A percentile compares a stretch with the other conserved stretches of the same genome.
phyloP scores from a whole-genome alignment of 2,113 vertebrate species.

The Oreochromis niloticus region DNA sequence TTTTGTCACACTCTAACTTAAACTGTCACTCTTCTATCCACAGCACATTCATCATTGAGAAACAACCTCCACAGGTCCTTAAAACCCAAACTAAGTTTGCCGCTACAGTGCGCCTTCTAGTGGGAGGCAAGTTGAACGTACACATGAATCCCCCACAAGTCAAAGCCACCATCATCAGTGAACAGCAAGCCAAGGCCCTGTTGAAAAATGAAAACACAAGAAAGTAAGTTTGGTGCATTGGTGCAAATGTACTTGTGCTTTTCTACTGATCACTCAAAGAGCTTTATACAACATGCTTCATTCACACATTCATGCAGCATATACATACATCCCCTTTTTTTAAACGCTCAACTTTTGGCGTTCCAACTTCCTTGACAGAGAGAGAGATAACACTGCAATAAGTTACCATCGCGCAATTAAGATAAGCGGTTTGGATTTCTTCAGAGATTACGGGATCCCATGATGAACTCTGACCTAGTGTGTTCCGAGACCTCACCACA shows the following conservation, averaged over 20 bases:
- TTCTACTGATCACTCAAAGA: not conserved
- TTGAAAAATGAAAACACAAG: constrained; percentile 88
- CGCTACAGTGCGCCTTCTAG: constrained; percentile 90
- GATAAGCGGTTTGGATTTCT: not conserved
- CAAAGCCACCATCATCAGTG: constrained; percentile 97
- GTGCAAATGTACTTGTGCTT: not conserved
- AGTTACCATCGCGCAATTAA: not conserved
- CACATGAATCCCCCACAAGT: constrained; percentile 98
- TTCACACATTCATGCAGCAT: not conserved
- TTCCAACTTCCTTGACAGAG: not conserved
- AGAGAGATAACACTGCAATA: not conserved
- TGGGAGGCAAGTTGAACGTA: constrained; percentile 94
- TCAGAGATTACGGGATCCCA: not conserved
- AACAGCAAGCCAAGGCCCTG: constrained; percentile 90
- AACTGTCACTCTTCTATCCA: not conserved
- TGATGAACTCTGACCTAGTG: constrained; percentile 1
- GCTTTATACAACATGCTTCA: not conserved
- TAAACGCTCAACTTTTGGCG: not conserved
- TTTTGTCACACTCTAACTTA: not conserved
- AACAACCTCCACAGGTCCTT: constrained; percentile 95
- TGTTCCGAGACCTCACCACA: constrained; percentile 19
- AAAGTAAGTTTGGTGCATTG: constrained; percentile 73
- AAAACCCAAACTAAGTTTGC: constrained; percentile 98
- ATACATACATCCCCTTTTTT: not conserved
- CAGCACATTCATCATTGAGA: constrained; percentile 98